Evolutionary conservation across 2,797 vertebrate species (phyloP).

Genomic region (Sphenodon punctatus): DNA sequence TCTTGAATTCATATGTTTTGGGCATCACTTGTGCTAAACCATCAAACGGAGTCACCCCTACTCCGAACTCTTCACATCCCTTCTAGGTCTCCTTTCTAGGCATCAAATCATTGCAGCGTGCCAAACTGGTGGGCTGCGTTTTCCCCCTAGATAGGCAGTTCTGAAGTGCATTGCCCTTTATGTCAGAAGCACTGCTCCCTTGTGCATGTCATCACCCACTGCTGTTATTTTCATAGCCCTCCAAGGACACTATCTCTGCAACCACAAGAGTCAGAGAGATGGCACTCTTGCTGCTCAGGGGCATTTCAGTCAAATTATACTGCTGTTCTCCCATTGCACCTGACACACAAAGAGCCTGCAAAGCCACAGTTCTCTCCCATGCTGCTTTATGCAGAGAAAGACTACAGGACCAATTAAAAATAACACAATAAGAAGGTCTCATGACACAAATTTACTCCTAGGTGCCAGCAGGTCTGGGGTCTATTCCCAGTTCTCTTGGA

Average conservation of each 20-base stretch:
- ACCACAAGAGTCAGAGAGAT: not conserved
- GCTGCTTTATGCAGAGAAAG: fast-evolving
- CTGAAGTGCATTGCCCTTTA: not conserved
- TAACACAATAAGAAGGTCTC: not conserved
- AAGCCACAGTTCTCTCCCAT: not conserved
- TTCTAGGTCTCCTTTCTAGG: not conserved
- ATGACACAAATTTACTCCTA: not conserved
- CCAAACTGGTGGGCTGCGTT: not conserved
- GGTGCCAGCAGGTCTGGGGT: not conserved
- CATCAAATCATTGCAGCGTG: not conserved
- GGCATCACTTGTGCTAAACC: not conserved
- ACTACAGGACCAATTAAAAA: not conserved
- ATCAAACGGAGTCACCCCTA: not conserved
- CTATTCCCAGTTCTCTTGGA: not conserved
- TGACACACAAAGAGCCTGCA: not conserved
- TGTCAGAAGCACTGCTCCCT: not conserved
- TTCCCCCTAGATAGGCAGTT: fast-evolving
- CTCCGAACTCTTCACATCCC: not conserved
- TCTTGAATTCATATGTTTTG: not conserved
- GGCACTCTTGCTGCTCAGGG: too few relatives aligned
- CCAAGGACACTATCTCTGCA: not conserved
- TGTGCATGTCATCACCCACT: not conserved
- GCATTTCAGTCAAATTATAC: not conserved
- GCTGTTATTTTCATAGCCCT: not conserved
- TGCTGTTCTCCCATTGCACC: not conserved